Conservation (phyloP, 2,888 invertebrate species). For the Hirtodrosophila alboralis region DNA sequence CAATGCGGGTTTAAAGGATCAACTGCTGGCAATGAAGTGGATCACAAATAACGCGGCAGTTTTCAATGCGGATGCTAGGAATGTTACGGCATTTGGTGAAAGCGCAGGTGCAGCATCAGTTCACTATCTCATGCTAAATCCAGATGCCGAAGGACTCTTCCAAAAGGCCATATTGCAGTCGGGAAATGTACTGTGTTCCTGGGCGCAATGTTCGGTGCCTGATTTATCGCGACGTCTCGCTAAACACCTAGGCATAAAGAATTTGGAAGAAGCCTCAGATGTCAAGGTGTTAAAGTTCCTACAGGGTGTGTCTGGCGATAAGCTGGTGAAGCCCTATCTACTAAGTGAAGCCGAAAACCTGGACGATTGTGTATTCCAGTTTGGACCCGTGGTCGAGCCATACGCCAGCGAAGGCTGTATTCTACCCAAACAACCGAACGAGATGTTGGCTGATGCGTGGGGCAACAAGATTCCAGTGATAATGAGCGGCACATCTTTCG, state of each 20-base stretch:
- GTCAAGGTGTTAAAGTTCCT: slow-evolving; percentile 57
- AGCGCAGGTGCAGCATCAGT: slow-evolving; percentile 85
- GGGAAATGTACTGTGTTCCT: slow-evolving; percentile 75
- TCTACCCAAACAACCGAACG: slow-evolving; percentile 68
- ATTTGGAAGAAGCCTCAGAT: slow-evolving; percentile 69
- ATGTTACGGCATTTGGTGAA: slow-evolving; percentile 85
- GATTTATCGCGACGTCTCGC: slow-evolving; percentile 76
- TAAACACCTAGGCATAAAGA: slow-evolving; percentile 63
- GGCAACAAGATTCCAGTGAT: slow-evolving; percentile 81
- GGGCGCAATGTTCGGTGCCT: slow-evolving; percentile 67
- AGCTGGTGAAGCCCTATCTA: slow-evolving; percentile 66
- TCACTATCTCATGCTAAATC: slow-evolving; percentile 84
- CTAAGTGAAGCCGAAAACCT: slow-evolving; percentile 71
- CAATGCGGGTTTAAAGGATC: slow-evolving; percentile 85
- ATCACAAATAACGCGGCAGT: slow-evolving; percentile 83
- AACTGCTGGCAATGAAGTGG: slow-evolving; percentile 85
- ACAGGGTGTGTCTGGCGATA: slow-evolving; percentile 54
- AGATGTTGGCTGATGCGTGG: slow-evolving; percentile 77
- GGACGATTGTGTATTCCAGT: slow-evolving; percentile 76
- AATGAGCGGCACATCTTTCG: slow-evolving; percentile 82
- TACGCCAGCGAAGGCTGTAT: slow-evolving; percentile 74
- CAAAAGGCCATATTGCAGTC: slow-evolving; percentile 82
- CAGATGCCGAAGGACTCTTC: slow-evolving; percentile 83
- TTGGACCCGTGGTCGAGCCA: slow-evolving; percentile 82
- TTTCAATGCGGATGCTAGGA: slow-evolving; percentile 85